Conservation (phyloP, 2,888 invertebrate genomes). For the Temnothorax unifasciatus region DNA sequence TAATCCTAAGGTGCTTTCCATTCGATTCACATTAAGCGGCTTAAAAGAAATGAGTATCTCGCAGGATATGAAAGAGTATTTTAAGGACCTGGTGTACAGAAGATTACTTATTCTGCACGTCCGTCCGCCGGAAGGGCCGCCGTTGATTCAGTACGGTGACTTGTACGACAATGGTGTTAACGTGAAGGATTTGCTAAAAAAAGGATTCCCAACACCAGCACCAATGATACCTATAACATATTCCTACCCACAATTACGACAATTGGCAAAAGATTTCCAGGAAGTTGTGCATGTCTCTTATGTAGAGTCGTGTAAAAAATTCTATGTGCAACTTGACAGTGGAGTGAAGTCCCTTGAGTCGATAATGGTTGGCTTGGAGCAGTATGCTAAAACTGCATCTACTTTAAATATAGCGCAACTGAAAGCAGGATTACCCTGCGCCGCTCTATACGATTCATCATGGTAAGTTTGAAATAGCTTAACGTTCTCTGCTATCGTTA, state of each 20-base stretch:
- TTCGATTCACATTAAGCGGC: conserved; percentile 91
- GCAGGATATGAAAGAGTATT: conserved; percentile 90
- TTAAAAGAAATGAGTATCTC: conserved; percentile 88
- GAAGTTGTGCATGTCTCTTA: conserved; percentile 88
- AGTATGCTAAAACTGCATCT: conserved; percentile 88
- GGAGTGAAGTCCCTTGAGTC: conserved; percentile 89
- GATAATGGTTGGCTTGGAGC: conserved; percentile 90
- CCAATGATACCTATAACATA: conserved; percentile 27
- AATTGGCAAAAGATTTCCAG: conserved; percentile 69
- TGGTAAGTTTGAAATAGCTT: conserved; percentile 88
- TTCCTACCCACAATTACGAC: conserved; percentile 71
- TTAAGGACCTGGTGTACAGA: conserved; percentile 90
- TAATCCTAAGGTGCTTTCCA: conserved; percentile 91
- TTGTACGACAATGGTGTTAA: conserved; percentile 88
- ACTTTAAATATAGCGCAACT: conserved; percentile 85
- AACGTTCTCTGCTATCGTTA: background rate
- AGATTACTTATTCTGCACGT: conserved; percentile 90
- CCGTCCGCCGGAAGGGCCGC: conserved; percentile 90
- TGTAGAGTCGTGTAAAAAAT: conserved; percentile 91
- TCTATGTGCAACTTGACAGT: conserved; percentile 91
- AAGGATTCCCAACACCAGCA: conserved; percentile 75
- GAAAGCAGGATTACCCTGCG: conserved; percentile 90
- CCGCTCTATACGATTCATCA: conserved; percentile 93
- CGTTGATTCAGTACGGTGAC: conserved; percentile 92
- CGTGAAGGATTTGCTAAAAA: conserved; percentile 88